phyloP scores from a whole-genome alignment of 1,140 invertebrate species.

The Sycophila sp. region DNA sequence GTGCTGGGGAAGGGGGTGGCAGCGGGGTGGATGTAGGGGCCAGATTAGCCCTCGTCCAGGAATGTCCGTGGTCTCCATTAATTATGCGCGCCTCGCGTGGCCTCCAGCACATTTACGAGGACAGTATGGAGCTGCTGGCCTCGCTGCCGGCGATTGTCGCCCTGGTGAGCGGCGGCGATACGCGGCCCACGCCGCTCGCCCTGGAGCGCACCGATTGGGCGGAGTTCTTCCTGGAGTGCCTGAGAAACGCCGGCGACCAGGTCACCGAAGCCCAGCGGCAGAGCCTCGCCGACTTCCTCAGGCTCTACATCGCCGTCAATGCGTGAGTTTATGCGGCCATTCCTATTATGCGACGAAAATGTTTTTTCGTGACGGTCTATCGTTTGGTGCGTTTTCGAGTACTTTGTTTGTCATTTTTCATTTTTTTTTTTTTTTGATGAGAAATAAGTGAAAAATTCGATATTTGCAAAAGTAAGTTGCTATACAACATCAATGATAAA shows the following conservation, averaged over 20 bases:
- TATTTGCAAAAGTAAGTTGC: no score
- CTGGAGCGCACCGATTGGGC: conserved; percentile 48
- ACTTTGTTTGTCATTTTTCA: no score
- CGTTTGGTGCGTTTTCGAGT: no score
- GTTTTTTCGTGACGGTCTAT: no score
- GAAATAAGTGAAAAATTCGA: no score
- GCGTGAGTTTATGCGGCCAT: conserved; percentile 43
- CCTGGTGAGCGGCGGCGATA: conserved; percentile 37
- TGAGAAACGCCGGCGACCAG: conserved; percentile 29
- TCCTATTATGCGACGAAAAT: no score
- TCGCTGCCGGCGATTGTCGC: conserved; percentile 51
- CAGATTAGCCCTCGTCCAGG: no score
- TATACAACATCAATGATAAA: no score
- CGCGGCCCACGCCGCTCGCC: conserved; percentile 19
- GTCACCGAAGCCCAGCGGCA: conserved; percentile 35
- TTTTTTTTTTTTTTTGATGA: no score
- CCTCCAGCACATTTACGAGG: conserved; percentile 50
- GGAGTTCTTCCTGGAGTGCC: conserved; percentile 48
- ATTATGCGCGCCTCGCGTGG: background rate
- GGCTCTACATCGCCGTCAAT: conserved; percentile 51
- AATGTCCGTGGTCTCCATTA: background rate
- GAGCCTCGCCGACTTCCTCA: conserved; percentile 47
- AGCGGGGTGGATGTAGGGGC: no score
- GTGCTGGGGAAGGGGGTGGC: no score
- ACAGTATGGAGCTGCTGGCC: conserved; percentile 55